Percentiles rank a stretch among this genome's conserved stretches.
phyloP scores from a whole-genome alignment of 2,797 vertebrate species.

The Halcyon leucocephala region DNA sequence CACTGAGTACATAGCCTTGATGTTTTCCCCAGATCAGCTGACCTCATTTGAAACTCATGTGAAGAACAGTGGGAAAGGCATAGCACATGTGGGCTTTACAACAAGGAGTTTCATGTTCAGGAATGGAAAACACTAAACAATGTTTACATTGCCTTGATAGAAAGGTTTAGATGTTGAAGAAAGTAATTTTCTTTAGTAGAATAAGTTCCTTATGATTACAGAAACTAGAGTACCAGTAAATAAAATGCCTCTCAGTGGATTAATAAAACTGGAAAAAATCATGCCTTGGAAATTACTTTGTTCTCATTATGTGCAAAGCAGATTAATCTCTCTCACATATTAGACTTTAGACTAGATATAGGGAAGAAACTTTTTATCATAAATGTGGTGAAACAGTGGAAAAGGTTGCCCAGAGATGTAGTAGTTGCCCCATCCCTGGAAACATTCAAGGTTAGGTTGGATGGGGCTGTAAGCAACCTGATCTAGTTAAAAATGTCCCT shows the following conservation, averaged over 20 bases:
- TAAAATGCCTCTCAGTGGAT: background rate
- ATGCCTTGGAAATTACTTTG: background rate
- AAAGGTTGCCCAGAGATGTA: background rate
- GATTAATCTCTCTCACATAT: background rate
- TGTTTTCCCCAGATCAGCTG: background rate
- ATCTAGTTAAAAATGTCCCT: background rate
- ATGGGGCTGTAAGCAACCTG: background rate
- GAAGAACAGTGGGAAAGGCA: background rate
- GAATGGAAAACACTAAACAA: background rate
- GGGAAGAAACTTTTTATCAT: background rate
- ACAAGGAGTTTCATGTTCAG: background rate
- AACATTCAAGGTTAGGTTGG: background rate
- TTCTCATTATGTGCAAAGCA: background rate
- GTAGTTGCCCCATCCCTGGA: background rate
- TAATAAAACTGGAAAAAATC: conserved; percentile 1
- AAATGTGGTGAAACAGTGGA: background rate
- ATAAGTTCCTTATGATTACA: background rate
- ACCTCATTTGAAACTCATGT: background rate
- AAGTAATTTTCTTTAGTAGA: background rate
- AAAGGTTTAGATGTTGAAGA: background rate
- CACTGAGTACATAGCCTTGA: background rate
- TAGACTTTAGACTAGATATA: background rate
- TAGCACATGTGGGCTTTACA: background rate
- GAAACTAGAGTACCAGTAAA: background rate
- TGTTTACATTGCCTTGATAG: background rate